Evolutionary conservation across 1,140 invertebrate genomes (phyloP), one percentile per base, ranked within the genome.

Genomic region (Plodia interpunctella): DNA sequence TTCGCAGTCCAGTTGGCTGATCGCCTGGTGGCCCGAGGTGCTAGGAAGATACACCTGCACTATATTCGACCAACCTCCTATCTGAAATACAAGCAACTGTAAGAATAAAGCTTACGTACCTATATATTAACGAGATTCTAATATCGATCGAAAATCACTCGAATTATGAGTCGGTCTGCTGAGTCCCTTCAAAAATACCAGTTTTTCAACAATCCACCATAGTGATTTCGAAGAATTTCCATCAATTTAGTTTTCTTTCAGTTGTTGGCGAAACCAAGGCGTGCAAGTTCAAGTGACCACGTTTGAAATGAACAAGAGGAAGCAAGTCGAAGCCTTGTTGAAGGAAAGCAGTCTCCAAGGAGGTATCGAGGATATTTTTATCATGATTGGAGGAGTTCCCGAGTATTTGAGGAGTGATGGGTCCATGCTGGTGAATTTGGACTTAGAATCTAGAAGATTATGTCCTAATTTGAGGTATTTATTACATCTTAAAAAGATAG

Each of bases 401-500:
- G 18, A 21, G 3, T 38, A 60, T 44, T 44, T 44, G 38, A 44
- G 15, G 38, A 51, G 50, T 21, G 6, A 54, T 28, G 20, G 21
- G 6, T 51, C 51, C 0, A 44, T 59, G 28, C 32, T 65, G 17
- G 17, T 5, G 28, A 53, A 57, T n/a, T 10, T 65, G n/a, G 63
- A 65, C 17, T 10, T 28, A 6, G 28, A 21, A 19, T 58, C 63
- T 5, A 61, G 63, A 19, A 55, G 57, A 52, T 3, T 58, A 4
- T 65, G 59, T 49, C 30, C 52, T 2, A 55, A 51, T 10, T n/a
- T 65, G 10, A 65, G 58, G 63, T 65, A n/a, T n/a, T n/a, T n/a
- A n/a, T n/a, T n/a, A n/a, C n/a, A n/a, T n/a, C n/a, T n/a, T n/a
- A n/a, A n/a, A n/a, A n/a, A n/a, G n/a, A n/a, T n/a, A n/a, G n/a